A percentile compares a stretch with the other conserved stretches of the same genome.
phyloP scores from a whole-genome alignment of 1,140 invertebrate genomes.

The Drosophila prosaltans region DNA sequence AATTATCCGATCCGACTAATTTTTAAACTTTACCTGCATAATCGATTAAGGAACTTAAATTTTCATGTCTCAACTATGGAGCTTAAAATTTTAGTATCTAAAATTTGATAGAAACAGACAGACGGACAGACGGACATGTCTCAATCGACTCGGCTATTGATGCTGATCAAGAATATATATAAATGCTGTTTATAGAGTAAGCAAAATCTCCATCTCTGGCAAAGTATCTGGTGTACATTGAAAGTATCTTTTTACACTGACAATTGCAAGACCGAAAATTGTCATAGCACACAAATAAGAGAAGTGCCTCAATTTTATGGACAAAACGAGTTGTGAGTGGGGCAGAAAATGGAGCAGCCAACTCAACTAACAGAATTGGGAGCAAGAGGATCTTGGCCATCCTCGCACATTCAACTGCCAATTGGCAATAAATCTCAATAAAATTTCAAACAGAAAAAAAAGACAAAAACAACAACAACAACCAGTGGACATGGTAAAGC shows the following conservation, averaged over 20 bases:
- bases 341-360: constrained; percentile 70
- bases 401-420: constrained; percentile 70
- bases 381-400: constrained; percentile 43
- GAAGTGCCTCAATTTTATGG: constrained; percentile 52
- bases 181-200: neutral
- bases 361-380: constrained; percentile 15
- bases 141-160: too few species aligned
- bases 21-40: too few species aligned
- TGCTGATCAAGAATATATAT: neutral
- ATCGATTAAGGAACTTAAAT: too few species aligned
- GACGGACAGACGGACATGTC: too few species aligned
- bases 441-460: constrained; percentile 35
- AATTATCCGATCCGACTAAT: too few species aligned
- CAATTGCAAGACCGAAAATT: constrained; percentile 53
- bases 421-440: constrained; percentile 66
- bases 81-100: too few species aligned
- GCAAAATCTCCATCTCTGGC: constrained; percentile 12
- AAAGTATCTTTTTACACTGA: constrained; percentile 6
- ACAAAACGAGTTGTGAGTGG: constrained; percentile 34
- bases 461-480: neutral
- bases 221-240: constrained; percentile 67
- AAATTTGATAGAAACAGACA: too few species aligned
- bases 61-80: too few species aligned
- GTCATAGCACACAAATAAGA: constrained; percentile 35
- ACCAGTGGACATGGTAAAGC: constrained; percentile 45